Conservation (phyloP, 2,113 vertebrate genomes). For the Spermophilus dauricus region DNA sequence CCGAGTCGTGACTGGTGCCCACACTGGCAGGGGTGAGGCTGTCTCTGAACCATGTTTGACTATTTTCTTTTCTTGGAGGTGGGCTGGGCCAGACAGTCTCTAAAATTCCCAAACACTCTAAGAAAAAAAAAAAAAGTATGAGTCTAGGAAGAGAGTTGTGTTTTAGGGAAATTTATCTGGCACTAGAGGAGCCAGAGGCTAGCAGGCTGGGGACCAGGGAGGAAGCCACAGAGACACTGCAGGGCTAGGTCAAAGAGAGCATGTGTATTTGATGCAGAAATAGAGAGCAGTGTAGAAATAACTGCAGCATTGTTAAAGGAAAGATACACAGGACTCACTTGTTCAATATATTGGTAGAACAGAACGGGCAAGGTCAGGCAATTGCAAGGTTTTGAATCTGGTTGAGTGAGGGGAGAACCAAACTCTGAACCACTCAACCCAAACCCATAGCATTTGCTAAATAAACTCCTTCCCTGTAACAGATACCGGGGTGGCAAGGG, state of each 20-base stretch:
- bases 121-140: neutral
- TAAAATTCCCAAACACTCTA: neutral
- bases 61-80: neutral
- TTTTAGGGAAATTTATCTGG: neutral
- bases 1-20: neutral
- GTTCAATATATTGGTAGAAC: neutral
- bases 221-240: fast-evolving
- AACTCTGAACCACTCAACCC: neutral
- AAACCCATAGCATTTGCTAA: neutral
- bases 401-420: neutral
- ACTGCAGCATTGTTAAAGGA: neutral
- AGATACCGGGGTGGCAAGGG: neutral
- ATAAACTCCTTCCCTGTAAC: neutral
- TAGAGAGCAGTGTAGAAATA: neutral
- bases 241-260: neutral
- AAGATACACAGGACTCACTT: neutral
- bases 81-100: neutral
- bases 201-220: neutral
- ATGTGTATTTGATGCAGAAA: neutral
- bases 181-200: neutral
- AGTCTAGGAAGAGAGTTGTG: neutral
- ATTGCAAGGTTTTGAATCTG: neutral
- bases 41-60: neutral
- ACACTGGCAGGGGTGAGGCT: neutral
- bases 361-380: neutral